A percentile compares a stretch with the other conserved stretches of the same genome.
Conservation (phyloP, 1,140 invertebrate species). For the Venturia canescens region DNA sequence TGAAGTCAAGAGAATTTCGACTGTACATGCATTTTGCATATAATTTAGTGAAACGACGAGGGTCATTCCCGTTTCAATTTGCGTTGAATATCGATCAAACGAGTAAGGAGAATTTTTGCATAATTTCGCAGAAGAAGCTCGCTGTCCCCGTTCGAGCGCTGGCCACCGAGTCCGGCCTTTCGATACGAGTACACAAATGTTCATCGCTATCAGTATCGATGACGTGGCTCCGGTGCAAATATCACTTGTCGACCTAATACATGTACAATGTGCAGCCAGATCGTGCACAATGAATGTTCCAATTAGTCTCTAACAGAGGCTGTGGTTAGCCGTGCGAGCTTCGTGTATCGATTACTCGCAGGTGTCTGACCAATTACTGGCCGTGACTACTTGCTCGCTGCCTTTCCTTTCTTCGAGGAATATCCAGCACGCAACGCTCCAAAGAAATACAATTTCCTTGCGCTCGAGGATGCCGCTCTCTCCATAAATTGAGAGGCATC, state of each 20-base stretch:
- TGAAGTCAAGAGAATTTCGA: neutral
- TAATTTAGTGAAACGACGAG: slow-evolving; percentile 5
- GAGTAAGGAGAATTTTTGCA: slow-evolving; percentile 18
- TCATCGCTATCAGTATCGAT: slow-evolving; percentile 1
- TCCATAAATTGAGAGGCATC: no score
- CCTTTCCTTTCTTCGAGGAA: neutral
- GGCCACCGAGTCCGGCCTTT: neutral
- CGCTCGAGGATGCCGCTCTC: no score
- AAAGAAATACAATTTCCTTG: no score
- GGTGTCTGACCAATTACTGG: slow-evolving; percentile 43
- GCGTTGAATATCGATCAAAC: slow-evolving; percentile 14
- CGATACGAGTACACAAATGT: slow-evolving; percentile 6
- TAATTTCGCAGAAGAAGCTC: slow-evolving; percentile 3
- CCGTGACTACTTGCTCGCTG: neutral
- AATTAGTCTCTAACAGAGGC: neutral
- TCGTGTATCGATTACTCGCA: slow-evolving; percentile 9
- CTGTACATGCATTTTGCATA: slow-evolving; percentile 25
- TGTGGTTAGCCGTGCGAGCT: neutral
- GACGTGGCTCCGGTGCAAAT: neutral
- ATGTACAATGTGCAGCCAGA: slow-evolving; percentile 2
- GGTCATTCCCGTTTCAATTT: slow-evolving; percentile 20
- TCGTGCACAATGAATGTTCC: slow-evolving; percentile 1
- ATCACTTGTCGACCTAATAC: neutral
- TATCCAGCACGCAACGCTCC: no score
- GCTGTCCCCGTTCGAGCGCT: neutral